Evolutionary conservation across 1,140 invertebrate species (phyloP).

Genomic region (Drosophila tropicalis): DNA sequence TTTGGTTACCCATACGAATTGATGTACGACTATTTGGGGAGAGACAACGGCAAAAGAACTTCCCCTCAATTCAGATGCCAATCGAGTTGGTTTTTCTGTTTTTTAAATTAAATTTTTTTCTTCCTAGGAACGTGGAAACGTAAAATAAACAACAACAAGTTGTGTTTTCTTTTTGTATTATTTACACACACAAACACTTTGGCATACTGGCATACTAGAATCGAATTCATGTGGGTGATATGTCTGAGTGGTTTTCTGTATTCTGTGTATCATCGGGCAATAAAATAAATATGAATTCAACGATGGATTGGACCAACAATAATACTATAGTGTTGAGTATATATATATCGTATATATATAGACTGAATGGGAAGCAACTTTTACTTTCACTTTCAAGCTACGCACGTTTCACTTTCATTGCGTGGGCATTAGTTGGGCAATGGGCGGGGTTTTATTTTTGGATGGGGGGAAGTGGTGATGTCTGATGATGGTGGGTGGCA

Average conservation of each 20-base stretch:
- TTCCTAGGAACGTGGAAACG: slow-evolving; percentile 30
- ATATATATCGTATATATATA: slow-evolving; percentile 25
- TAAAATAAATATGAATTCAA: slow-evolving; percentile 73
- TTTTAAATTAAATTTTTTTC: slow-evolving; percentile 72
- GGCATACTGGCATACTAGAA: slow-evolving; percentile 10
- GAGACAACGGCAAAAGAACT: not conserved
- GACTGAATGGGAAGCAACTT: slow-evolving; percentile 9
- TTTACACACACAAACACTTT: not conserved
- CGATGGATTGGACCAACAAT: slow-evolving; percentile 46
- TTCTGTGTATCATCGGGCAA: slow-evolving; percentile 44
- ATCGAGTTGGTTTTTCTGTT: slow-evolving; percentile 55
- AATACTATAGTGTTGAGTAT: slow-evolving; percentile 44
- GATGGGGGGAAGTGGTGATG: not conserved
- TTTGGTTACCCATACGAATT: slow-evolving; percentile 27
- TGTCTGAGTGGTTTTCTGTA: slow-evolving; percentile 31
- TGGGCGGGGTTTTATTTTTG: not conserved
- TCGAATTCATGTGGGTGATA: slow-evolving; percentile 36
- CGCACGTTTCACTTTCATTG: slow-evolving; percentile 56
- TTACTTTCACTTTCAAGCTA: slow-evolving; percentile 50
- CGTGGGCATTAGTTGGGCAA: not conserved
- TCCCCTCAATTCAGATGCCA: slow-evolving; percentile 49
- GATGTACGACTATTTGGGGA: slow-evolving; percentile 7
- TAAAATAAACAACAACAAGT: slow-evolving; percentile 55
- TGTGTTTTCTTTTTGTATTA: slow-evolving; percentile 7
- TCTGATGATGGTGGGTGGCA: slow-evolving; percentile 29